Evolutionary conservation across 2,888 invertebrate genomes (phyloP), one percentile per base, ranked within the genome.

Genomic region (Erebia palarica): DNA sequence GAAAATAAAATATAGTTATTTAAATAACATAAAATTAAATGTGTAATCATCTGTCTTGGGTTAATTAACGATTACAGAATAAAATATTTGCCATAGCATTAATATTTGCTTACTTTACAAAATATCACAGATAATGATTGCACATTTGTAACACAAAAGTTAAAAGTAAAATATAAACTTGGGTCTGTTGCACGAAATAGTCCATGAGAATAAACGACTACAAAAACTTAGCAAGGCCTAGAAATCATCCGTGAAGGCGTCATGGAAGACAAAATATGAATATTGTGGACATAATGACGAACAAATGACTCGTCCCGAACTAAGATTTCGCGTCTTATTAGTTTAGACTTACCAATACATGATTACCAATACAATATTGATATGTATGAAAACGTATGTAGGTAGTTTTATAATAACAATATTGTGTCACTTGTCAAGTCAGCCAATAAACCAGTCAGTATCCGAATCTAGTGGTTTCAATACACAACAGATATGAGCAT

Each of bases 151-250:
- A 58, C 44, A 65, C 66, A 69, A 73, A n/a, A n/a, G n/a, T 60
- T 72, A 72, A 70, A 75, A 75, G 69, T 67, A 73, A 72, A 67
- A 49, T 59, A 18, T 61, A 61, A 68, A 51, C 47, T 60, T 68
- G 36, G 68, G 68, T 53, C 60, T 68, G 60, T 53, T 68, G 9
- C 53, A 68, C 42, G 53, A 60, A 42, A 51, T 58, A 18, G 16
- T 18, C 18, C 55, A 18, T 44, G 60, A 42, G 16, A 44, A 18
- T 13, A 36, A 4, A 57, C 8, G 13, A 36, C 36, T 61, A 18
- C 16, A 61, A 61, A 61, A 44, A 44, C 44, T 16, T 42, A 18
- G 44, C 11, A n/a, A n/a, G 8, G 59, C 42, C 59, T 3, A 11
- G 11, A 60, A 9, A 16, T 44, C 60, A 44, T 44, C 44, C 60